A percentile compares a stretch with the other conserved stretches of the same genome.
These are phyloP conservation scores for Petrophora chlorosata DNA, from an alignment of 2,888 invertebrate species.

Conservation along the genomic window DNA sequence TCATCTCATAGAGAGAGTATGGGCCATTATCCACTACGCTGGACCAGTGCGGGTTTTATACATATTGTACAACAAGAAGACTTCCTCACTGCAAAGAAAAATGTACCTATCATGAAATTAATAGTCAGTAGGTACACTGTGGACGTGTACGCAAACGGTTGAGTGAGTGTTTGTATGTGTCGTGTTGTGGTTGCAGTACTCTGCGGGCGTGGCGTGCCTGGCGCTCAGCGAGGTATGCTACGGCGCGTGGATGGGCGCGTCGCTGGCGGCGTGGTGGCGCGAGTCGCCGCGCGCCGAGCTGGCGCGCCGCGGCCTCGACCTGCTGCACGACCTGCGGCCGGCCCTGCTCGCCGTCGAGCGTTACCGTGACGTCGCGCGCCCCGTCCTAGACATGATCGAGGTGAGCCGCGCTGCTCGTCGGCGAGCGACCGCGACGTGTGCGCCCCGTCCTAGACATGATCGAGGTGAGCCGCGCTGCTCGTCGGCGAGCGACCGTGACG, in stretches of 20 bases:
- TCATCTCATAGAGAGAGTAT: too few species aligned
- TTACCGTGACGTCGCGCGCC: constrained; percentile 68
- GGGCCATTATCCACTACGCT: too few species aligned
- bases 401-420: constrained; percentile 38
- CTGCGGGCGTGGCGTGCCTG: constrained; percentile 66
- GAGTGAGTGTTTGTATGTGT: too few species aligned
- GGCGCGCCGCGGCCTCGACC: constrained; percentile 70
- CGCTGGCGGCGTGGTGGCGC: constrained; percentile 76
- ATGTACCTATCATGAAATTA: too few species aligned
- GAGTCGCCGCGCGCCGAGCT: constrained; percentile 72
- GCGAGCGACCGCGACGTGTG: constrained; percentile 71
- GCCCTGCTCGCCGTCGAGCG: constrained; percentile 73
- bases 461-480: constrained; percentile 52
- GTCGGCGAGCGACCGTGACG: constrained; percentile 65
- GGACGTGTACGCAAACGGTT: too few species aligned
- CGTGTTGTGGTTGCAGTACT: constrained; percentile 57
- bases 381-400: constrained; percentile 75
- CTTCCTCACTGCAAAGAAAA: too few species aligned
- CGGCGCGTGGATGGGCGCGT: constrained; percentile 76
- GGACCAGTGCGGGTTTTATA: too few species aligned
- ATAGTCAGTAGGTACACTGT: too few species aligned
- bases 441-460: constrained; percentile 72
- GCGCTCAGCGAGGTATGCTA: constrained; percentile 71
- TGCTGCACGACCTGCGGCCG: constrained; percentile 77
- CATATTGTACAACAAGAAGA: too few species aligned